phyloP scores from a whole-genome alignment of 1,140 invertebrate species.

The Hormaphis cornu region DNA sequence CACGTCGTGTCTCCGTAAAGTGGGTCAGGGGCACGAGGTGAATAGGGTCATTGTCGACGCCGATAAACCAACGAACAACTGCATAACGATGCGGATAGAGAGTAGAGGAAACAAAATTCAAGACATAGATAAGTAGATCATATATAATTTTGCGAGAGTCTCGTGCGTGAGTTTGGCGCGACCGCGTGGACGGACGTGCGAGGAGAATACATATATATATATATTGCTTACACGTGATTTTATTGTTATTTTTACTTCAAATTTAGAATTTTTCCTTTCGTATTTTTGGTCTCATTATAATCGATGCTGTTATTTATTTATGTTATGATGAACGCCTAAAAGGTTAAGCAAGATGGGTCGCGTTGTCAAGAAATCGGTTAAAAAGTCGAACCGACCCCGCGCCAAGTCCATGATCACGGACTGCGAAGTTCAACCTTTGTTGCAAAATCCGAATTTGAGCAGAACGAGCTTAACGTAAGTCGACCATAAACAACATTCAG shows the following conservation, averaged over 20 bases:
- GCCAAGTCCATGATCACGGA: slow-evolving; percentile 3
- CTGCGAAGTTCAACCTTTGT: slow-evolving; percentile 23
- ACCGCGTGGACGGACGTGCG: neutral
- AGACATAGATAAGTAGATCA: too few species aligned
- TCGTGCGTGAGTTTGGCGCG: neutral
- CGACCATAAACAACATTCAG: neutral
- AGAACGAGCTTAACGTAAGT: slow-evolving; percentile 24
- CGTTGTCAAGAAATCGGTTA: neutral
- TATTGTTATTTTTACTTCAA: slow-evolving; percentile 5
- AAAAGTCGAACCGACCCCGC: slow-evolving; percentile 14
- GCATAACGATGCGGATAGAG: neutral
- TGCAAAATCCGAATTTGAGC: slow-evolving; percentile 31
- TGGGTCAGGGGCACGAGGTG: slow-evolving; percentile 22
- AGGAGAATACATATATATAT: too few species aligned
- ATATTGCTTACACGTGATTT: too few species aligned
- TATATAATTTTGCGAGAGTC: neutral
- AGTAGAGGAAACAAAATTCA: neutral
- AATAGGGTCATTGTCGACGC: slow-evolving; percentile 12
- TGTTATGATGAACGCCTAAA: neutral
- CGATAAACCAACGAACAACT: slow-evolving; percentile 3
- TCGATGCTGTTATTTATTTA: too few species aligned
- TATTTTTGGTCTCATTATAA: too few species aligned
- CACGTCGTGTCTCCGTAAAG: neutral
- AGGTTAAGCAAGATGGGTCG: slow-evolving; percentile 1
- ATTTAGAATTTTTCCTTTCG: too few species aligned